phyloP scores from a whole-genome alignment of 2,888 invertebrate genomes.

The Ichneumon xanthorius region DNA sequence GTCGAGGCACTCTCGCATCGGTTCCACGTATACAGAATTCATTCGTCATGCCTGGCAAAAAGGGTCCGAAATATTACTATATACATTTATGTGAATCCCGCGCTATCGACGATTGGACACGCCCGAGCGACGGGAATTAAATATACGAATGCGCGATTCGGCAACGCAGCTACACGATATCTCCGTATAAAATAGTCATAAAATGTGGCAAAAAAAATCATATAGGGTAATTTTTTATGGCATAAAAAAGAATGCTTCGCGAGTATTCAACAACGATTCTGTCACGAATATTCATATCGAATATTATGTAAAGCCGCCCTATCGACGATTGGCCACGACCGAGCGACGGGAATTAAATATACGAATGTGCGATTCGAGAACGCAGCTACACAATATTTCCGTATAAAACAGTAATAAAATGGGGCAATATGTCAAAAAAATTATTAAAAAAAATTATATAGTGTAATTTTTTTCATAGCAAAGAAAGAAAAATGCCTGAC shows the following conservation, averaged over 20 bases:
- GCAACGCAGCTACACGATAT: background rate
- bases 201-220: background rate
- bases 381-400: background rate
- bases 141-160: slow-evolving; percentile 25
- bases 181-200: background rate
- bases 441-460: background rate
- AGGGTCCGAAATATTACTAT: slow-evolving; percentile 32
- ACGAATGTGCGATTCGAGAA: background rate
- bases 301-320: slow-evolving; percentile 73
- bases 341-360: slow-evolving; percentile 57
- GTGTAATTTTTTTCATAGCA: too few relatives aligned
- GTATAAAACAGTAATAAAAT: background rate
- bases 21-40: slow-evolving; percentile 31
- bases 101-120: slow-evolving; percentile 77
- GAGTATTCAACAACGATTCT: too few relatives aligned
- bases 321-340: slow-evolving; percentile 75
- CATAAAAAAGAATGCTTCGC: too few relatives aligned
- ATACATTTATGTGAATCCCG: slow-evolving; percentile 72
- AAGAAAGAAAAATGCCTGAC: too few relatives aligned
- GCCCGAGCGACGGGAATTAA: slow-evolving; percentile 65
- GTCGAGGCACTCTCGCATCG: slow-evolving; percentile 21
- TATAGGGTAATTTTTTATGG: too few relatives aligned
- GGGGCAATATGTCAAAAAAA: background rate
- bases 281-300: too few relatives aligned
- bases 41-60: slow-evolving; percentile 63